Base-by-base conservation (phyloP, 2,113 vertebrate genomes). In the Melanerpes aurifrons region DNA sequence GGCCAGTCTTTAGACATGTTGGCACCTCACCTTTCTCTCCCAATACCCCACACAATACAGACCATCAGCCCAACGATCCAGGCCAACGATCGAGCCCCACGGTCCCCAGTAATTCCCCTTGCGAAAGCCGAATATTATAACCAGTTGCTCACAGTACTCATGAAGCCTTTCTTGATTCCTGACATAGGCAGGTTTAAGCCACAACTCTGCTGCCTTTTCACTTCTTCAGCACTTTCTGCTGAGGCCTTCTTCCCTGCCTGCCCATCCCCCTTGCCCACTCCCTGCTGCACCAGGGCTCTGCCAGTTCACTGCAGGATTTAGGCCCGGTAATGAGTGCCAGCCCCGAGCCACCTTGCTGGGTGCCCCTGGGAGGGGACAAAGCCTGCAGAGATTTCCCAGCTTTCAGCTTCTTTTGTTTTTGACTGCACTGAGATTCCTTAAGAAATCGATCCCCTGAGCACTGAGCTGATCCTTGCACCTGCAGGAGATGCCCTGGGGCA, bases 221-320 rank as follows among this genome's bases (percentile, higher is more conserved):
- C 63, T 86, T 72, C 37, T 72, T 82, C 58, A 72, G 59, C 48
- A n/a, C 21, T 82, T 87, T 64, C 25, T 40, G 20, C 37, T 69
- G 40, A 68, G 63, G 28, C 37, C 67, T 85, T 48, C n/a, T 32
- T 79, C 72, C 37, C 17, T 29, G 25, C 12, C 16, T 45, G 18
- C 16, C 9, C 0, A 0, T 14, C 68, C 7, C 4, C 32, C 43
- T 77, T n/a, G n/a, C n/a, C n/a, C n/a, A n/a, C n/a, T n/a, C n/a
- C n/a, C n/a, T 28, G n/a, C 35, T 47, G 29, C 1, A 3, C 4
- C 58, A 59, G 59, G 19, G 16, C 21, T 72, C 25, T 25, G 29
- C 40, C n/a, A 47, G 3, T 15, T 15, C 40, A 53, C 10, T 2
- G 6, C 40, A 84, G 25, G 58, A 37, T 66, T 81, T 31, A 78